phyloP scores from a whole-genome alignment of 2,113 vertebrate species.

The Platichthys stellatus region DNA sequence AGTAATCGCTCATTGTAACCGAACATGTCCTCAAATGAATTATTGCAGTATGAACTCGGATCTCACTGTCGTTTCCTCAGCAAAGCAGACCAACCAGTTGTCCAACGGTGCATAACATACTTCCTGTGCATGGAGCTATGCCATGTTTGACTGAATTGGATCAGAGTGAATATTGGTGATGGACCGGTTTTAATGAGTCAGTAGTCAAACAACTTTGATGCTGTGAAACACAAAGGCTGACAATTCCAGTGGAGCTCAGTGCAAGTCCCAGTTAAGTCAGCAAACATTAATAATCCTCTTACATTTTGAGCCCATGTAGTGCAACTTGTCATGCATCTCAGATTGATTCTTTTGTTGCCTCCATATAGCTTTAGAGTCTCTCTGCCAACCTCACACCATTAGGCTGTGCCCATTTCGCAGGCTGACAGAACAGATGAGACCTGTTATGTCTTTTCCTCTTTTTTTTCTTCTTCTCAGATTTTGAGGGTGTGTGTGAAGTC shows the following conservation, averaged over 20 bases:
- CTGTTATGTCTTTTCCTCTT: slow-evolving; percentile 18
- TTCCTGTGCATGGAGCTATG: not conserved
- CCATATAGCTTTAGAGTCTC: slow-evolving; percentile 23
- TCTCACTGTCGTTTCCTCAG: slow-evolving; percentile 8
- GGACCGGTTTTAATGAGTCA: slow-evolving; percentile 45
- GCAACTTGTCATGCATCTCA: slow-evolving; percentile 61
- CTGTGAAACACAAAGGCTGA: slow-evolving; percentile 55
- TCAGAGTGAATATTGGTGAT: slow-evolving; percentile 21
- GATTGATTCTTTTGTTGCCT: slow-evolving; percentile 60
- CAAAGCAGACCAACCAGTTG: not conserved
- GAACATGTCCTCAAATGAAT: slow-evolving; percentile 6
- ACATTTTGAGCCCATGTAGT: slow-evolving; percentile 42
- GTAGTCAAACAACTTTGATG: slow-evolving; percentile 43
- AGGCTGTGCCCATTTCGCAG: slow-evolving; percentile 34
- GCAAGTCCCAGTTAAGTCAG: slow-evolving; percentile 74
- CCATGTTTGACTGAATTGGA: slow-evolving; percentile 2
- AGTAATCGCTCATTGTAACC: not conserved
- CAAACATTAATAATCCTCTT: slow-evolving; percentile 65
- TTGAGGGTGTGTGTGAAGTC: slow-evolving; percentile 2
- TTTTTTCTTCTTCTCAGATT: slow-evolving; percentile 12
- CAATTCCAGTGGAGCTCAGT: slow-evolving; percentile 49
- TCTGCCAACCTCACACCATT: slow-evolving; percentile 43
- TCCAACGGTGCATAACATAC: not conserved
- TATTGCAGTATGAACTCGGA: slow-evolving; percentile 8
- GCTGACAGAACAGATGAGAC: slow-evolving; percentile 36